A percentile compares a stretch with the other conserved stretches of the same genome.
Evolutionary conservation across 2,797 vertebrate species (phyloP).

Genomic region (Anabacerthia variegaticeps): DNA sequence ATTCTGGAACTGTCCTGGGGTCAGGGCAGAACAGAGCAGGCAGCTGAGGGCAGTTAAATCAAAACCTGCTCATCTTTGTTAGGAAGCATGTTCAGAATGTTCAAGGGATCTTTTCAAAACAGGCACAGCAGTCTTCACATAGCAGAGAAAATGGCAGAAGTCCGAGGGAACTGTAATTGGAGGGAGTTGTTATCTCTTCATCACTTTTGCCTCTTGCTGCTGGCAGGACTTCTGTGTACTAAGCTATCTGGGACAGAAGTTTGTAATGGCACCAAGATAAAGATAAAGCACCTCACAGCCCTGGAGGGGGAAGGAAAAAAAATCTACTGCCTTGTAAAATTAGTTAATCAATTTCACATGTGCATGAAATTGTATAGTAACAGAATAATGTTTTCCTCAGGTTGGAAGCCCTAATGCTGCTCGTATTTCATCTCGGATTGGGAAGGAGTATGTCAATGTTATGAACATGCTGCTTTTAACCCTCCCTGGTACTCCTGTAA

Average conservation of each 20-base stretch:
- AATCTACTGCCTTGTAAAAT: background rate
- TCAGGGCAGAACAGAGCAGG: background rate
- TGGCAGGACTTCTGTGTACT: background rate
- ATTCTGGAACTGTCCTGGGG: background rate
- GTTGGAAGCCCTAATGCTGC: constrained; percentile 85
- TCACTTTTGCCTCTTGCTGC: background rate
- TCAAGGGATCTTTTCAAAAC: background rate
- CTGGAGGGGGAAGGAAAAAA: background rate
- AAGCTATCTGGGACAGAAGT: background rate
- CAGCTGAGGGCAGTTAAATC: background rate
- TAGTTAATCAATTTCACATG: background rate
- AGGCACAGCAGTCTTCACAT: background rate
- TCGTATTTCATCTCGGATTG: constrained; percentile 86
- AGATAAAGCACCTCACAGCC: background rate
- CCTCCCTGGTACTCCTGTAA: constrained; percentile 92
- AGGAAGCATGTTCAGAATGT: background rate
- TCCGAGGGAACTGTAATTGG: background rate
- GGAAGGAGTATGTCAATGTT: constrained; percentile 77
- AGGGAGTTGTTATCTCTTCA: background rate
- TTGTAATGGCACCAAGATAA: background rate
- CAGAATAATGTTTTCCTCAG: constrained; percentile 69
- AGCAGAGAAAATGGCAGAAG: background rate
- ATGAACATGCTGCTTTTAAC: constrained; percentile 96
- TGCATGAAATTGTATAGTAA: background rate
- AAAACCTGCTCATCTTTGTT: background rate